A percentile compares a stretch with the other conserved stretches of the same genome.
phyloP scores from a whole-genome alignment of 2,113 vertebrate species.

The Apistogramma diplotaenia region DNA sequence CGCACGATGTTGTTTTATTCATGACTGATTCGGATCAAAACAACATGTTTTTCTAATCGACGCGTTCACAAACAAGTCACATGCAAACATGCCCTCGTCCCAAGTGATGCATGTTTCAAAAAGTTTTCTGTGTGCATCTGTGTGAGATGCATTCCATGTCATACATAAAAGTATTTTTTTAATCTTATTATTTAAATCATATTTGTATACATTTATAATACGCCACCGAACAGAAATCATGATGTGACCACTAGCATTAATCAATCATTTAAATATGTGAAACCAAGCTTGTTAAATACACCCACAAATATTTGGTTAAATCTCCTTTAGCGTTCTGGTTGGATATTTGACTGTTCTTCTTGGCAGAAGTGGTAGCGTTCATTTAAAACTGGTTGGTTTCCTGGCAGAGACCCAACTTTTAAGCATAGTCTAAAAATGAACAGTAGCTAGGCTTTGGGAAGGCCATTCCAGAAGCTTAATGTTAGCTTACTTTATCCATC shows the following conservation, averaged over 20 bases:
- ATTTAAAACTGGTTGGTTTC: too few species aligned
- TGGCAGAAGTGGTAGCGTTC: neutral
- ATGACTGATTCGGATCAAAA: constrained; percentile 43
- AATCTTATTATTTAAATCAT: neutral
- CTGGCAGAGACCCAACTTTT: too few species aligned
- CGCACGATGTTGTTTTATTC: constrained; percentile 35
- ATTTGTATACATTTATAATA: neutral
- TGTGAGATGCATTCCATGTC: neutral
- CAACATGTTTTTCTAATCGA: constrained; percentile 1
- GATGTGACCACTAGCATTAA: neutral
- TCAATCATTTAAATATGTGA: too few species aligned
- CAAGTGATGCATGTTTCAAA: neutral
- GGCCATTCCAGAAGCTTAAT: too few species aligned
- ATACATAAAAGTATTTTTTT: neutral
- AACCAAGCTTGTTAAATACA: too few species aligned
- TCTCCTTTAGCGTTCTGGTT: neutral
- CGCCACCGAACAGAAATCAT: neutral
- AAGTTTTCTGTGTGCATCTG: neutral
- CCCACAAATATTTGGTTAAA: neutral
- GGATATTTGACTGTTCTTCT: neutral
- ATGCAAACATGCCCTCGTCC: neutral
- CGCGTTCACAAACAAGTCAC: constrained; percentile 50
- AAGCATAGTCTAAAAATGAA: too few species aligned
- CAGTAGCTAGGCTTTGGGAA: too few species aligned
- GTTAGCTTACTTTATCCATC: neutral